Evolutionary conservation across 2,888 invertebrate species (phyloP).

Genomic region (Eledone cirrhosa): DNA sequence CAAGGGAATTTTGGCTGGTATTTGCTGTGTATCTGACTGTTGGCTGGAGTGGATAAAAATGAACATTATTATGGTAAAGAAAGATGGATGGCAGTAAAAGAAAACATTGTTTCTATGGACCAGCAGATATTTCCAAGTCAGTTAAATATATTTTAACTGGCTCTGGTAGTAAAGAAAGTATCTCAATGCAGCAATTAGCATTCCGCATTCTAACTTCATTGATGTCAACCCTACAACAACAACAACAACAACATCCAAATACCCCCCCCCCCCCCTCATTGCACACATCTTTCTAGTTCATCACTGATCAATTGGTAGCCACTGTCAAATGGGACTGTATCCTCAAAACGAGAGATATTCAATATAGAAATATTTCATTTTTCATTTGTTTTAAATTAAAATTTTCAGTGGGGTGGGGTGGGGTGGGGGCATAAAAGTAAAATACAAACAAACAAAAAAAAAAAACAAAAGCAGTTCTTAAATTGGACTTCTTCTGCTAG

Average conservation of each 20-base stretch:
- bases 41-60: neutral
- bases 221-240: constrained; percentile 8
- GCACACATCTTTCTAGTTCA: neutral
- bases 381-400: constrained; percentile 9
- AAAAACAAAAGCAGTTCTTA: too few relatives aligned
- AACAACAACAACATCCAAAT: neutral
- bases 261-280: neutral
- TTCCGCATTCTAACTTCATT: constrained; percentile 10
- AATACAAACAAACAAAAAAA: too few relatives aligned
- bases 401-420: neutral
- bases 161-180: neutral
- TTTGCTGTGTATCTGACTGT: constrained; percentile 28
- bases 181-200: constrained; percentile 24
- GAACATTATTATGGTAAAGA: too few relatives aligned
- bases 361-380: neutral
- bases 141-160: constrained; percentile 18
- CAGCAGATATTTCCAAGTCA: neutral
- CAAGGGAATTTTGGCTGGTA: constrained; percentile 2
- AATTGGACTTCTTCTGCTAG: too few relatives aligned
- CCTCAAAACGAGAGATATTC: constrained; percentile 1
- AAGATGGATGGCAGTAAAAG: too few relatives aligned
- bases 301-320: constrained; percentile 9
- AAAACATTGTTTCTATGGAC: neutral
- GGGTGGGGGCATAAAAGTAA: neutral
- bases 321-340: constrained; percentile 16